Evolutionary conservation across 2,888 invertebrate species (phyloP), one percentile per base, ranked within the genome.

Genomic region (Toxonevra muliebris): DNA sequence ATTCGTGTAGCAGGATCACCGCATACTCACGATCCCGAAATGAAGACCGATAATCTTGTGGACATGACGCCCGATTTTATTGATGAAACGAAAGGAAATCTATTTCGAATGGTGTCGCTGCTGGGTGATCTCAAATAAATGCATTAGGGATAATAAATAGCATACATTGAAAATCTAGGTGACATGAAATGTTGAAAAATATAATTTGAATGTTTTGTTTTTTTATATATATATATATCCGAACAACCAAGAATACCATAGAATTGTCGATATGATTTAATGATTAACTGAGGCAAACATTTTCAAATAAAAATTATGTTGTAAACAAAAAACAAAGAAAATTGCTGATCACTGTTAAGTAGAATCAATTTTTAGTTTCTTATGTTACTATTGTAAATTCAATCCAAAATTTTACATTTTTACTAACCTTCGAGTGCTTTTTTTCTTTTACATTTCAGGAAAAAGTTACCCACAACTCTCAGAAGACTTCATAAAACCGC

Each of bases 1-100:
- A 76, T 85, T 42, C 79, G 85, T 0, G 79, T 84, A 2, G 79
- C 85, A 15, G 85, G 85, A 3, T 74, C 84, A 2, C 84, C 84
- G 4, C 85, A 85, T 67, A 82, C 85, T 0, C 85, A 85, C 55
- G 81, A 79, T 13, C 82, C 82, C 1, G 85, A 85, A 72, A 76
- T 85, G 42, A 81, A 78, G 76, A 69, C 77, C 0, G 81, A 82
- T 20, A 75, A 72, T 15, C 72, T 80, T 1, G 77, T 82, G 11
- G 83, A 83, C 30, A 71, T 83, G 57, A 70, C 80, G 19, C 76
- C 76, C 8, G 82, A 83, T 63, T 74, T 82, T 60, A 71, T 80
- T 12, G 83, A 83, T 45, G 82, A 83, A 11, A 67, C 76, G 8
- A 75, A 81, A 42, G 75, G 77, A 10, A 79, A 78, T 19, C 67